Percentiles rank a stretch among this genome's conserved stretches.
phyloP scores from a whole-genome alignment of 1,140 invertebrate species.

The Drosophila baimaii region DNA sequence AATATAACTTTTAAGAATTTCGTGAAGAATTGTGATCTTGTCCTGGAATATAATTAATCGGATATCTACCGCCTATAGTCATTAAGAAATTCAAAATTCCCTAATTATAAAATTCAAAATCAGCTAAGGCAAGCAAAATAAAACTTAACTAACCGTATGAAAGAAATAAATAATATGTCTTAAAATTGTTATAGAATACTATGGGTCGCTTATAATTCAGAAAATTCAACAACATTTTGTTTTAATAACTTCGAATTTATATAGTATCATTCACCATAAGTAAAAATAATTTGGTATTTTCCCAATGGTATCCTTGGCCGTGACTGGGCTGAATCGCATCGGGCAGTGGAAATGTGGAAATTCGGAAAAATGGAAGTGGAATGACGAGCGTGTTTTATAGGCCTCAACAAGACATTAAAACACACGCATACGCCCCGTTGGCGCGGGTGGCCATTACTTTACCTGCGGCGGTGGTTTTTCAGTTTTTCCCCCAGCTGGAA shows the following conservation, averaged over 20 bases:
- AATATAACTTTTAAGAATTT: too few species aligned
- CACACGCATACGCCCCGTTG: constrained; percentile 62
- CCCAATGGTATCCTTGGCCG: constrained; percentile 24
- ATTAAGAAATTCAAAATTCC: too few species aligned
- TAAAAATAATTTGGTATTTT: neutral
- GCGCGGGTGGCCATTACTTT: constrained; percentile 36
- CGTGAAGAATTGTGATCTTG: too few species aligned
- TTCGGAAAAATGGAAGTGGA: constrained; percentile 12
- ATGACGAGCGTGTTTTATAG: constrained; percentile 77
- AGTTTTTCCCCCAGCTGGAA: constrained; percentile 42
- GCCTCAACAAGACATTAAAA: constrained; percentile 77
- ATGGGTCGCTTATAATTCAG: too few species aligned
- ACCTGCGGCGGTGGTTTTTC: constrained; percentile 70
- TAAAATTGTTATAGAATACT: too few species aligned
- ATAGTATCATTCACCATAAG: neutral
- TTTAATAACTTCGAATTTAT: neutral
- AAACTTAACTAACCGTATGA: too few species aligned
- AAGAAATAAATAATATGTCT: too few species aligned
- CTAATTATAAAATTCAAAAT: too few species aligned
- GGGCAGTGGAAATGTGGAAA: constrained; percentile 12
- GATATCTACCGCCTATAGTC: too few species aligned
- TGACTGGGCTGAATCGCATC: constrained; percentile 21
- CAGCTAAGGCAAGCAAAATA: too few species aligned
- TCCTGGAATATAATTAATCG: neutral
- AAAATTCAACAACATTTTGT: neutral